These are phyloP conservation scores for Chroicocephalus ridibundus DNA, from an alignment of 2,113 vertebrate species.

Conservation along the genomic window DNA sequence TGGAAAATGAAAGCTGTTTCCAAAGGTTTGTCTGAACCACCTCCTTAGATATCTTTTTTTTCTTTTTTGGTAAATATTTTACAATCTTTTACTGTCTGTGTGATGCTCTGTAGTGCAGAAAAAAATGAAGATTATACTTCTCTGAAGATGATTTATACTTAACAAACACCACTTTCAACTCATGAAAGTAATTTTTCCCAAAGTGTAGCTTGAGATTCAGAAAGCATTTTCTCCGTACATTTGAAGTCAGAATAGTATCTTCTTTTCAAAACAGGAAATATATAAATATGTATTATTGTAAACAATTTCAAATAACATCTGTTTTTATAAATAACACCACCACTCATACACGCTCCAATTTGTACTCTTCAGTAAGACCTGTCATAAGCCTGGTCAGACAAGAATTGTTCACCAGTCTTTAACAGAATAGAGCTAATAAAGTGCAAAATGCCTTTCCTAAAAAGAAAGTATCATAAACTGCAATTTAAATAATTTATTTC, in stretches of 20 bases:
- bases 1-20: neutral
- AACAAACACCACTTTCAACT: neutral
- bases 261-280: neutral
- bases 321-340: neutral
- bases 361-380: neutral
- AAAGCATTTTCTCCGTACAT: neutral
- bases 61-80: neutral
- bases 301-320: neutral
- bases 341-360: neutral
- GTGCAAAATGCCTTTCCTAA: neutral
- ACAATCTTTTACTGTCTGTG: neutral
- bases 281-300: neutral
- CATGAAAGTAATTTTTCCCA: neutral
- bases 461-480: neutral
- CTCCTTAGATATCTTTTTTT: neutral
- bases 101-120: neutral
- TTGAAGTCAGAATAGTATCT: neutral
- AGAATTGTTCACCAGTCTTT: neutral
- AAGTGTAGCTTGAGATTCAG: neutral
- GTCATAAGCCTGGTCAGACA: neutral
- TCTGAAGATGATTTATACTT: neutral
- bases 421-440: neutral
- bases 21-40: neutral
- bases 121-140: neutral
- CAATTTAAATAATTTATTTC: neutral